phyloP scores from a whole-genome alignment of 2,888 invertebrate species.

The Pollenia angustigena region DNA sequence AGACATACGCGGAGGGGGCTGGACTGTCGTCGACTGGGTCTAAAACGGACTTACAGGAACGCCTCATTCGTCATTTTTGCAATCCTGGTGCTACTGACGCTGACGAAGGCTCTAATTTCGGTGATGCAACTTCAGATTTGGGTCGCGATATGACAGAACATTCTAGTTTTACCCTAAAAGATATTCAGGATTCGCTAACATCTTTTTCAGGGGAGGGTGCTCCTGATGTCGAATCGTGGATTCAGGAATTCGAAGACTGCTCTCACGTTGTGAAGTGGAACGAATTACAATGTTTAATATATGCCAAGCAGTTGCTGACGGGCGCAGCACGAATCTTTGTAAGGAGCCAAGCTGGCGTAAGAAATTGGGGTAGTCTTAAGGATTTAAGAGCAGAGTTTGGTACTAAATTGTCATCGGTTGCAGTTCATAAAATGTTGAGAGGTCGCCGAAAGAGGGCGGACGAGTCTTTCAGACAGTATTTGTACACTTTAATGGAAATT shows the following conservation, averaged over 20 bases:
- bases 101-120: conserved; percentile 1
- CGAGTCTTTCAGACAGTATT: conserved; percentile 40
- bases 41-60: conserved; percentile 45
- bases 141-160: not conserved
- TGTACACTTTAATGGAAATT: conserved; percentile 36
- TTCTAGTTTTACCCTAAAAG: conserved; percentile 28
- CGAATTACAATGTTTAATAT: conserved; percentile 21
- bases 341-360: conserved; percentile 44
- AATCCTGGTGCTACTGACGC: not conserved
- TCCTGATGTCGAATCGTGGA: conserved; percentile 14
- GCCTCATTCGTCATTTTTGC: conserved; percentile 28
- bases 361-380: conserved; percentile 36
- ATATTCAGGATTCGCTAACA: conserved; percentile 23
- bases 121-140: not conserved
- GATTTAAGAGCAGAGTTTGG: conserved; percentile 37
- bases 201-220: conserved; percentile 26
- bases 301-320: conserved; percentile 41
- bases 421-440: conserved; percentile 31
- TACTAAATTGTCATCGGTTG: conserved; percentile 22
- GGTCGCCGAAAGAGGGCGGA: conserved; percentile 23
- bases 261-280: conserved; percentile 27
- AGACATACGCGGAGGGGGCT: not conserved
- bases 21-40: conserved; percentile 8
- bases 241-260: conserved; percentile 1
- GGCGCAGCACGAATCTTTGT: conserved; percentile 41